phyloP scores from a whole-genome alignment of 1,140 invertebrate genomes.

The Trypoxylus dichotomus region DNA sequence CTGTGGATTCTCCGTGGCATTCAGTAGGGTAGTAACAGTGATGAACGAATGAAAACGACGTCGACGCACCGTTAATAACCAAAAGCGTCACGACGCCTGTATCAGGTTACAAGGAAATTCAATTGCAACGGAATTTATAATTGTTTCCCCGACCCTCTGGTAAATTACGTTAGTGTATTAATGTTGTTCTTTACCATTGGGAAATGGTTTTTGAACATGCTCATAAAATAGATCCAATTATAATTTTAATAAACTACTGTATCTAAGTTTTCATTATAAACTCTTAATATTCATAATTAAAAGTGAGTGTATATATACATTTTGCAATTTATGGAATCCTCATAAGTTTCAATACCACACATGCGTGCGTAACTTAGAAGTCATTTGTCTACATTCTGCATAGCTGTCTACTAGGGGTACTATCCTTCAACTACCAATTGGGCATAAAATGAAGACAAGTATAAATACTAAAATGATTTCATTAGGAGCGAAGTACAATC shows the following conservation, averaged over 20 bases:
- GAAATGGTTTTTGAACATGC: not conserved
- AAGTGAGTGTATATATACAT: too few relatives aligned
- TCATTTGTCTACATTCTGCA: too few relatives aligned
- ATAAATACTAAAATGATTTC: too few relatives aligned
- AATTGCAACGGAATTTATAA: conserved; percentile 50
- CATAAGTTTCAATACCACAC: too few relatives aligned
- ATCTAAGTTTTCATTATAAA: too few relatives aligned
- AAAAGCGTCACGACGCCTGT: conserved; percentile 34
- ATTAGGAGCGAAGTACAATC: too few relatives aligned
- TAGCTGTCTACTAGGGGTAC: too few relatives aligned
- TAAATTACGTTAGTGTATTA: conserved; percentile 42
- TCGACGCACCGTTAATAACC: conserved; percentile 15
- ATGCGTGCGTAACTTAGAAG: too few relatives aligned
- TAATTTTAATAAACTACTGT: not conserved
- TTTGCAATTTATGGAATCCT: too few relatives aligned
- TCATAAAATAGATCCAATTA: not conserved
- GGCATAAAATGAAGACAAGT: too few relatives aligned
- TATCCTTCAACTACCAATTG: too few relatives aligned
- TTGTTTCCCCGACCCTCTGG: conserved; percentile 43
- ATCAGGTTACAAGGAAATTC: conserved; percentile 47
- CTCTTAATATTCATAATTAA: too few relatives aligned
- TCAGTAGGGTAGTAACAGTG: not conserved
- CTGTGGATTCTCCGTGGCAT: not conserved
- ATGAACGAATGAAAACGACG: conserved; percentile 28
- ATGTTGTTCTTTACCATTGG: conserved; percentile 34